Evolutionary conservation across 2,888 invertebrate genomes (phyloP), one percentile per base, ranked within the genome.

Genomic region (Drosophila multiciliata): DNA sequence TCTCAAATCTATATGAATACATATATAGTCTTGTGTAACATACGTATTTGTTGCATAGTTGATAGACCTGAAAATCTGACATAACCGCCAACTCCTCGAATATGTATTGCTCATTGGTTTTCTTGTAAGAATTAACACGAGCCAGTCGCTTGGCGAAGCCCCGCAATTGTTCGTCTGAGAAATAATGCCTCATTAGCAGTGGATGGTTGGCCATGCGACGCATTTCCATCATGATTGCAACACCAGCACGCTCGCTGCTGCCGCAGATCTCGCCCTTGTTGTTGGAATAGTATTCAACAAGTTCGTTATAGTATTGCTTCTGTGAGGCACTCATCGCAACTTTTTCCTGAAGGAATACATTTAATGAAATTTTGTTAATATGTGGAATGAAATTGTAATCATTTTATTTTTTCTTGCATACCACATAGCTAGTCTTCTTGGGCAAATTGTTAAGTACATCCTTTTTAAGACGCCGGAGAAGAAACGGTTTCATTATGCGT

Each of bases 181-280:
- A 97, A 92, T 96, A 95, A 90, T 92, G 88, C n/a, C 98, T 95
- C 78, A 97, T 94, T 0, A 99, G 94, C 12, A 98, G 94, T 0
- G 99, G 98, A 93, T 99, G 99, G 94, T 99, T 99, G 42, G 99
- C 97, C 29, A 97, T 94, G 92, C 98, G 99, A 3, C 99, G 94
- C 93, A 99, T 95, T 92, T 98, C 97, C 96, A 98, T 98, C 96
- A 98, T 96, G 94, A 98, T 97, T 0, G 96, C 95, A 91, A 96
- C 95, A 57, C 96, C 96, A 68, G 94, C 95, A 69, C 95, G 94
- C 36, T 95, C 95, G 2, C 93, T 93, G 32, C 94, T 94, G 20
- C 94, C 94, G 2, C 94, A 94, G 52, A 95, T 94, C 82, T 94
- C 93, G 42, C 95, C 95, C 77, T 94, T 95, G 48, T 94, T 94